A percentile compares a stretch with the other conserved stretches of the same genome.
phyloP scores from a whole-genome alignment of 2,113 vertebrate genomes.

The Scatophagus argus region DNA sequence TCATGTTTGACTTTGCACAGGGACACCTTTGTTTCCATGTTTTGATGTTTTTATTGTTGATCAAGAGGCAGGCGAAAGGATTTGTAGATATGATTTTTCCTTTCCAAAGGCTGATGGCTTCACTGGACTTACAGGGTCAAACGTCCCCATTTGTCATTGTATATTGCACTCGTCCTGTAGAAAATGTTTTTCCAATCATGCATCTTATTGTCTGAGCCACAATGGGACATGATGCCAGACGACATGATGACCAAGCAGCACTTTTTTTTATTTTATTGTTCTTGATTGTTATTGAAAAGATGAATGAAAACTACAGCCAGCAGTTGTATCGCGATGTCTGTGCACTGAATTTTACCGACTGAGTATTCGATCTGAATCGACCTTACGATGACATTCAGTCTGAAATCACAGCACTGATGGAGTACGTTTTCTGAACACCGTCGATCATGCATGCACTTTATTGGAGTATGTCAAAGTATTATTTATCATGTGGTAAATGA shows the following conservation, averaged over 20 bases:
- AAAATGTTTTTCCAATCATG: constrained; percentile 63
- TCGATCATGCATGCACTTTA: constrained; percentile 82
- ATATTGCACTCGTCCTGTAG: constrained; percentile 64
- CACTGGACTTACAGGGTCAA: constrained; percentile 98
- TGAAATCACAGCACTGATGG: constrained; percentile 44
- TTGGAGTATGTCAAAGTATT: constrained; percentile 68
- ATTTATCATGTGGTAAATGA: constrained; percentile 59
- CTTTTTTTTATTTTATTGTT: constrained; percentile 44
- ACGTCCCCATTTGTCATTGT: constrained; percentile 90
- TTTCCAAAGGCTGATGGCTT: constrained; percentile 92
- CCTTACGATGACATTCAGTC: constrained; percentile 51
- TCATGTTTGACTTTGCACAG: constrained; percentile 81
- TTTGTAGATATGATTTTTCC: constrained; percentile 88
- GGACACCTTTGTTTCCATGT: constrained; percentile 93
- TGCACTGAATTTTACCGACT: constrained; percentile 35
- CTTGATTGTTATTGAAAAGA: constrained; percentile 60
- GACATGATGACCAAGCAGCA: constrained; percentile 52
- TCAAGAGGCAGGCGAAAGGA: constrained; percentile 83
- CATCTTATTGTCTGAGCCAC: constrained; percentile 62
- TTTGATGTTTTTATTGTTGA: constrained; percentile 94
- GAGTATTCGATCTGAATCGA: constrained; percentile 59
- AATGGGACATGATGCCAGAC: constrained; percentile 51
- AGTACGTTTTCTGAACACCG: constrained; percentile 54
- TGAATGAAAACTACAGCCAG: constrained; percentile 45
- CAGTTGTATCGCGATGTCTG: constrained; percentile 30